Evolutionary conservation across 2,797 vertebrate genomes (phyloP).

Genomic region (Phoxinus dragarum): DNA sequence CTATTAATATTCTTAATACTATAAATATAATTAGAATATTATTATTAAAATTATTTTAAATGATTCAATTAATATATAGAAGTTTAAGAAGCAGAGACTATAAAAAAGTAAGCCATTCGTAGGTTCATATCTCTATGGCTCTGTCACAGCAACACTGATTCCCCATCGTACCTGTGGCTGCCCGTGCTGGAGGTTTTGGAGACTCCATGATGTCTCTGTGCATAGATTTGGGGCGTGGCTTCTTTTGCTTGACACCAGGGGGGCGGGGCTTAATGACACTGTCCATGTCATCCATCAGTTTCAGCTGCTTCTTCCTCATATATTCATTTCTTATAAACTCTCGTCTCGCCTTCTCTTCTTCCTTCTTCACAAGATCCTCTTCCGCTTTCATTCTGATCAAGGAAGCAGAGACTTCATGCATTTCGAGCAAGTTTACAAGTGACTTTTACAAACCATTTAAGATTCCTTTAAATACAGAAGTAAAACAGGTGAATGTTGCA

Average conservation of each 20-base stretch:
- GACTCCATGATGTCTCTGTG: constrained; percentile 92
- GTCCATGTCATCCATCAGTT: constrained; percentile 96
- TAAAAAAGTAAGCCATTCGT: not conserved
- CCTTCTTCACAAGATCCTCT: constrained; percentile 93
- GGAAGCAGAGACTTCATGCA: not conserved
- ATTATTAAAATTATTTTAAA: not conserved
- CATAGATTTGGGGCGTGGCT: constrained; percentile 94
- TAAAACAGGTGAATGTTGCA: not conserved
- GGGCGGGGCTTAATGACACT: constrained; percentile 88
- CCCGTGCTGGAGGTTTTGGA: constrained; percentile 83
- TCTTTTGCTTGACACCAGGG: constrained; percentile 87
- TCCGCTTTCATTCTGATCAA: constrained; percentile 88
- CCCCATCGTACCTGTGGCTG: constrained; percentile 85
- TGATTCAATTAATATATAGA: not conserved
- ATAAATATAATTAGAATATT: not conserved
- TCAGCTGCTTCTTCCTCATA: constrained; percentile 92
- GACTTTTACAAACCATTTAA: not conserved
- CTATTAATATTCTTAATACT: not conserved
- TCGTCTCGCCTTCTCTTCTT: constrained; percentile 88
- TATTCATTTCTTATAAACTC: constrained; percentile 95
- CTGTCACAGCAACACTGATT: constrained; percentile 36
- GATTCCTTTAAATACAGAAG: not conserved
- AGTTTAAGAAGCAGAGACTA: not conserved
- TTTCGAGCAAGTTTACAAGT: not conserved
- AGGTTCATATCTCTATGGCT: not conserved